These are phyloP conservation scores for Psittacula cyanocephala DNA, from an alignment of 2,113 vertebrate genomes.

Conservation along the genomic window DNA sequence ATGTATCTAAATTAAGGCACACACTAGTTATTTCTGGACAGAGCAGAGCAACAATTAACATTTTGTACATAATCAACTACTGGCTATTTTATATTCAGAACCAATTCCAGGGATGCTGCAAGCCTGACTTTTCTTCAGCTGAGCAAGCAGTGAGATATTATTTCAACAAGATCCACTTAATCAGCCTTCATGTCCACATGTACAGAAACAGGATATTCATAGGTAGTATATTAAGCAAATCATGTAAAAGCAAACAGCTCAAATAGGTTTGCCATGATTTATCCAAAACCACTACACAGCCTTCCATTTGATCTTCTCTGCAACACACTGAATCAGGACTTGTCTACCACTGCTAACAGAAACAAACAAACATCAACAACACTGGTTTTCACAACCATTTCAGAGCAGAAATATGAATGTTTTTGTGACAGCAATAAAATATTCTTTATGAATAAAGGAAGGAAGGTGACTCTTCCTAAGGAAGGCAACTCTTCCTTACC, in stretches of 20 bases:
- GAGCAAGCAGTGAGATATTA: not conserved
- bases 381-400: not conserved
- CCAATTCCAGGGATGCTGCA: not conserved
- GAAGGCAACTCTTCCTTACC: not conserved
- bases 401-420: not conserved
- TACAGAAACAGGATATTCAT: not conserved
- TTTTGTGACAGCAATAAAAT: not conserved
- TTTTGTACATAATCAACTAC: not conserved
- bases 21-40: conserved; percentile 27
- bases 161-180: not conserved
- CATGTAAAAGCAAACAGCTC: not conserved
- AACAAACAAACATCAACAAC: not conserved
- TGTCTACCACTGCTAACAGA: not conserved
- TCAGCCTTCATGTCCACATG: not conserved
- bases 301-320: not conserved
- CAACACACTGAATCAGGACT: not conserved
- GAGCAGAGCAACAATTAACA: not conserved
- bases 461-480: not conserved
- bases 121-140: not conserved
- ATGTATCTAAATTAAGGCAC: not conserved
- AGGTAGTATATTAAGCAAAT: not conserved
- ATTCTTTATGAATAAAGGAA: not conserved
- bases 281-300: not conserved
- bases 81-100: not conserved
- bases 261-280: not conserved